A percentile compares a stretch with the other conserved stretches of the same genome.
Evolutionary conservation across 2,888 invertebrate species (phyloP).

Genomic region (Steinernema scapterisci): DNA sequence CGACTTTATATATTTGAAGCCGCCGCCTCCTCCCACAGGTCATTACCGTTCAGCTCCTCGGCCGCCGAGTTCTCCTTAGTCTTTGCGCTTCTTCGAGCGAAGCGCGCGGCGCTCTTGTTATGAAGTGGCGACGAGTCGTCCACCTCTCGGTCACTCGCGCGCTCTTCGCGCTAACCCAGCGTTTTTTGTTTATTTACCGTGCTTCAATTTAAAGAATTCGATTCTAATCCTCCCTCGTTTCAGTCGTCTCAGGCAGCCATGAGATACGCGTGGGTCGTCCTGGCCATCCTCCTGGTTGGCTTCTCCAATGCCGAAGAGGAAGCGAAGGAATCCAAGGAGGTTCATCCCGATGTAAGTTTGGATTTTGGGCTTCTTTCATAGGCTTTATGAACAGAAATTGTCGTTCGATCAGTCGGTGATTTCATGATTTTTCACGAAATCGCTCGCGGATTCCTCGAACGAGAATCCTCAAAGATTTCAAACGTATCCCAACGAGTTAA

Average conservation of each 20-base stretch:
- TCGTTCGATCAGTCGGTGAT: too few relatives aligned
- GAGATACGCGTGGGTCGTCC: slow-evolving; percentile 10
- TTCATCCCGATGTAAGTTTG: not conserved
- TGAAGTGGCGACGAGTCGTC: not conserved
- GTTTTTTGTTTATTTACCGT: slow-evolving; percentile 25
- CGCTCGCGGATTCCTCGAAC: too few relatives aligned
- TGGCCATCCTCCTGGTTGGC: slow-evolving; percentile 12
- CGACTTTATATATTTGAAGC: slow-evolving; percentile 22
- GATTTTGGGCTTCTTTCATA: too few relatives aligned
- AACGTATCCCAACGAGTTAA: too few relatives aligned
- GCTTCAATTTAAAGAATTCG: not conserved
- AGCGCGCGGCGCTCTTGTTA: slow-evolving; percentile 25
- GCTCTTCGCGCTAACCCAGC: not conserved
- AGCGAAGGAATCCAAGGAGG: not conserved
- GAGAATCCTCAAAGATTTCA: too few relatives aligned
- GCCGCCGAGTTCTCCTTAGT: not conserved
- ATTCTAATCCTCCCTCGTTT: too few relatives aligned
- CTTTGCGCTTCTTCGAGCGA: not conserved
- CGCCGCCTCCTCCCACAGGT: slow-evolving; percentile 17
- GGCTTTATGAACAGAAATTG: too few relatives aligned
- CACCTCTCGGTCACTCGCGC: slow-evolving; percentile 4
- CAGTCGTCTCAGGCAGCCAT: not conserved
- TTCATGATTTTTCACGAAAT: too few relatives aligned
- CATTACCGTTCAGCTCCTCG: slow-evolving; percentile 10
- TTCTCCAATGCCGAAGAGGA: slow-evolving; percentile 10